Evolutionary conservation across 2,113 vertebrate genomes (phyloP).

Genomic region (Hypomesus transpacificus): DNA sequence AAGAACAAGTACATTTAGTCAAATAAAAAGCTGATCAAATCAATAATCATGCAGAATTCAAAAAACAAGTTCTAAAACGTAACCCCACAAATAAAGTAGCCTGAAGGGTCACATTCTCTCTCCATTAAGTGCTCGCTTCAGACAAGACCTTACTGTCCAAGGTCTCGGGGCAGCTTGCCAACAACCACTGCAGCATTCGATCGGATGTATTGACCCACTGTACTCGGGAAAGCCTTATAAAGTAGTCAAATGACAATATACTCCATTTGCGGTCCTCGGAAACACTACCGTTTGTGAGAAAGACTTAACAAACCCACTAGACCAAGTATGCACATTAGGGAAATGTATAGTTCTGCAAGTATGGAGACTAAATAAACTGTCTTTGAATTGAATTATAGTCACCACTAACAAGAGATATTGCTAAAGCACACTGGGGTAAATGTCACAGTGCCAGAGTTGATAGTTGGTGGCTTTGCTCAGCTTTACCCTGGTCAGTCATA

Average conservation of each 20-base stretch:
- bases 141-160: neutral
- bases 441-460: too few species aligned
- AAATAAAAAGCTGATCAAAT: too few species aligned
- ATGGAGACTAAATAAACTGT: too few species aligned
- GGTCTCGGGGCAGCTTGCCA: neutral
- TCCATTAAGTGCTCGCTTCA: neutral
- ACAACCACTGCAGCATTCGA: neutral
- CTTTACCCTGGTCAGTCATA: neutral
- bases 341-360: too few species aligned
- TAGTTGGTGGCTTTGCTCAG: neutral
- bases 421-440: too few species aligned
- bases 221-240: neutral
- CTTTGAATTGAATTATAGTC: too few species aligned
- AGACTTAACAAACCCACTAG: neutral
- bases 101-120: neutral
- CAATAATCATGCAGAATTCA: too few species aligned
- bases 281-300: neutral
- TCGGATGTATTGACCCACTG: neutral
- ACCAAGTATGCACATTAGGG: too few species aligned
- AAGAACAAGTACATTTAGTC: too few species aligned
- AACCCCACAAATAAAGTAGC: too few species aligned
- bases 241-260: constrained; percentile 1
- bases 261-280: constrained; percentile 22
- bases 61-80: too few species aligned
- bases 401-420: too few species aligned